These are phyloP conservation scores for Tapirus indicus DNA, from an alignment of 2,797 vertebrate genomes.

Conservation along the genomic window DNA sequence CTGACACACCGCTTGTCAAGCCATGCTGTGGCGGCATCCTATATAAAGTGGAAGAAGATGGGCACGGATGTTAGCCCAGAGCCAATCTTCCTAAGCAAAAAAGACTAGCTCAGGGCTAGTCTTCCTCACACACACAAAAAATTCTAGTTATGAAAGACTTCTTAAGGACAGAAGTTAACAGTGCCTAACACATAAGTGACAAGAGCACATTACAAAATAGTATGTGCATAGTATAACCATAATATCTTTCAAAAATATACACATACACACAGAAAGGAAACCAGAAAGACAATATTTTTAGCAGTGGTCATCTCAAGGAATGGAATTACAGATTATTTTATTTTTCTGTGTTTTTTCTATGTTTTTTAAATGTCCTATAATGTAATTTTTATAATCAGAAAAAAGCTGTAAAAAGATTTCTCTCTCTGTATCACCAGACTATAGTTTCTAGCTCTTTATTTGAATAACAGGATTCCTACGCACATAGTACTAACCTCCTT, in stretches of 20 bases:
- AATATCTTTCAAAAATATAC: neutral
- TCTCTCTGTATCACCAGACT: neutral
- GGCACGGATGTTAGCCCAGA: too few species aligned
- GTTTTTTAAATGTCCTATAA: neutral
- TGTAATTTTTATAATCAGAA: neutral
- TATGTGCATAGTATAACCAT: neutral
- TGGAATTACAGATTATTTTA: neutral
- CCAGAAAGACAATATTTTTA: neutral
- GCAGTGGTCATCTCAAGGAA: neutral
- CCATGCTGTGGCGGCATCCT: too few species aligned
- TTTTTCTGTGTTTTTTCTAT: neutral
- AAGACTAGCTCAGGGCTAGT: too few species aligned
- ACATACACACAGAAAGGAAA: neutral
- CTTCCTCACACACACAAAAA: neutral
- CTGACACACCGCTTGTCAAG: too few species aligned
- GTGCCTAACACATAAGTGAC: neutral
- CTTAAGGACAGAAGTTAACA: neutral
- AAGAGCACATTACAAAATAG: neutral
- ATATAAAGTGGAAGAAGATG: too few species aligned
- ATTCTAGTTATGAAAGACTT: neutral
- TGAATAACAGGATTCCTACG: neutral
- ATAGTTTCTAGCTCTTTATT: neutral
- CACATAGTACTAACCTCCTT: neutral
- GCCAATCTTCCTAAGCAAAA: too few species aligned
- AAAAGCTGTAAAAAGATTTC: neutral